Conservation (phyloP, 2,888 invertebrate genomes). For the Drosophila paramelanica region DNA sequence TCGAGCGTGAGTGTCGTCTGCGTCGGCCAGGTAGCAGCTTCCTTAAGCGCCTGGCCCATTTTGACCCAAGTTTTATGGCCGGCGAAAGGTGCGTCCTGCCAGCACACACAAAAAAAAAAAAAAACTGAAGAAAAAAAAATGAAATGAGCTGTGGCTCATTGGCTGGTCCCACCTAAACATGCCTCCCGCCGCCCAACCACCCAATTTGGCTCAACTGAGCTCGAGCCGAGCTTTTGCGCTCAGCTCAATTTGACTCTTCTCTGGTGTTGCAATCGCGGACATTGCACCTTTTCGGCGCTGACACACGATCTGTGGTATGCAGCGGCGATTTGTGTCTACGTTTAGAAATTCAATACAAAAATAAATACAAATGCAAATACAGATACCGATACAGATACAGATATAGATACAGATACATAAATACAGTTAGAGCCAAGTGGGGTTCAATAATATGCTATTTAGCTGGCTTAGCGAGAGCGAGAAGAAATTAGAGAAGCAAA, state of each 20-base stretch:
- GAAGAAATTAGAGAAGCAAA: constrained; percentile 52
- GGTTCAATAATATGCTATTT: constrained; percentile 42
- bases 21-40: constrained; percentile 51
- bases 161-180: constrained; percentile 32
- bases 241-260: constrained; percentile 13
- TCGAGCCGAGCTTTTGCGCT: constrained; percentile 1
- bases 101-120: constrained; percentile 1
- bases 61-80: constrained; percentile 50
- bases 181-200: constrained; percentile 9
- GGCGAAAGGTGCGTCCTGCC: constrained; percentile 51
- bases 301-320: constrained; percentile 78
- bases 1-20: constrained; percentile 10
- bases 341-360: constrained; percentile 73
- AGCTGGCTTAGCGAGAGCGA: constrained; percentile 2
- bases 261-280: constrained; percentile 77
- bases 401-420: constrained; percentile 11
- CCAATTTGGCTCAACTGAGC: constrained; percentile 1
- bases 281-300: constrained; percentile 76
- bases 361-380: constrained; percentile 37
- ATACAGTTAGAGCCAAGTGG: constrained; percentile 31
- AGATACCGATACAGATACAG: constrained; percentile 2
- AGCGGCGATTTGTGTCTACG: constrained; percentile 79
- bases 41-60: constrained; percentile 59
- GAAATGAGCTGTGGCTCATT: constrained; percentile 28
- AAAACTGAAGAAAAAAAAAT: not conserved